Evolutionary conservation across 2,797 vertebrate genomes (phyloP), one percentile per base, ranked within the genome.

Genomic region (Chromobotia macracanthus): DNA sequence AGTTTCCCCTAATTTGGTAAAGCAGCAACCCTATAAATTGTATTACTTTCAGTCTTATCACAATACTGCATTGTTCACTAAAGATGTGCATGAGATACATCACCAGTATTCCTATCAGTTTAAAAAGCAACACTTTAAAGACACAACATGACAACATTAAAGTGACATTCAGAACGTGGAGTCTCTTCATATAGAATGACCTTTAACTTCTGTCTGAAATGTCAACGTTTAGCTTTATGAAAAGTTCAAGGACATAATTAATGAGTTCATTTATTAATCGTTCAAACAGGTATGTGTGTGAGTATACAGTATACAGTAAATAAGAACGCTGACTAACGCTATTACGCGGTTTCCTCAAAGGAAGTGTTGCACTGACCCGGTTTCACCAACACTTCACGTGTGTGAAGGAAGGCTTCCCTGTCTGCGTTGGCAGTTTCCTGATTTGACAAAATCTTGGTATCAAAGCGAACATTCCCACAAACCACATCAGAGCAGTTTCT

Each of bases 381-480:
- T 75, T 53, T 74, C 53, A 70, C 64, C 46, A 53, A 41, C 46
- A 13, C 10, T 0, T 73, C 41, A 35, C 13, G 1, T 15, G 16
- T 46, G 70, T 44, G 73, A 48, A 46, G 51, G 31, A 31, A 7
- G 74, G 21, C 9, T 56, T 75, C 21, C 12, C 25, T 53, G 77
- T 65, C 64, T 31, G 19, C 48, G 46, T 68, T 58, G 13, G 44
- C 31, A 61, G 46, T 56, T 70, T 38, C 38, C 50, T 75, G 71
- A 71, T 75, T 82, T 74, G 72, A 63, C 64, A 28, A 63, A 74
- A 55, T 78, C 67, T 72, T 28, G 7, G 53, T 73, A 74, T 82
- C 76, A 71, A 82, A 82, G 38, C 0, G 8, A 79, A 69, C 16
- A 8, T 23, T 75, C 46, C 46, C 51, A 46, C 64, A 63, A 56